phyloP scores from a whole-genome alignment of 1,140 invertebrate genomes.

The Leptinotarsa texana region DNA sequence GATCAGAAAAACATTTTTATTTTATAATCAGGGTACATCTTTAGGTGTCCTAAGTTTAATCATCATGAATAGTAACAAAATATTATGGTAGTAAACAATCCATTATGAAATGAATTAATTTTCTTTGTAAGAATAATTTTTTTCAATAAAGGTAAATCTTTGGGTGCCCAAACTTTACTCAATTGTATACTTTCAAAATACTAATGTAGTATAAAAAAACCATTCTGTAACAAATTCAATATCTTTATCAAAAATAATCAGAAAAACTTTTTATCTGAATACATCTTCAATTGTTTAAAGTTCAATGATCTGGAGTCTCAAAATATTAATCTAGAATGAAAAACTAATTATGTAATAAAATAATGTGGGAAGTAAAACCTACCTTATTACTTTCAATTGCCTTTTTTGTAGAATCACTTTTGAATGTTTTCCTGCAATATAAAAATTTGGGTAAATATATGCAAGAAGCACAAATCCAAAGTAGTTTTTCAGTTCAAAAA shows the following conservation, averaged over 20 bases:
- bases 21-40: constrained; percentile 15
- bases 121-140: no score
- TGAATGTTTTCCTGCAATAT: no score
- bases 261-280: no score
- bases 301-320: background rate
- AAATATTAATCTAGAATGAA: background rate
- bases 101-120: background rate
- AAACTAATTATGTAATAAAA: no score
- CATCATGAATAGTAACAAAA: constrained; percentile 16
- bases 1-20: background rate
- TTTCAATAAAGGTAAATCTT: constrained; percentile 1
- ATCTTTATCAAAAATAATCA: background rate
- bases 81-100: background rate
- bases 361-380: no score
- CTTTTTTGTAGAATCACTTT: no score
- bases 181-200: background rate
- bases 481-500: no score
- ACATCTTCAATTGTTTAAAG: no score
- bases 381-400: no score
- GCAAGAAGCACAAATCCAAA: no score
- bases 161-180: constrained; percentile 14
- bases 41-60: constrained; percentile 30
- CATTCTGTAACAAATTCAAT: no score
- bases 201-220: background rate
- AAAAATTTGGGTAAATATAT: no score